Base-by-base conservation (phyloP, 2,797 vertebrate genomes). In the Epinephelus awoara region DNA sequence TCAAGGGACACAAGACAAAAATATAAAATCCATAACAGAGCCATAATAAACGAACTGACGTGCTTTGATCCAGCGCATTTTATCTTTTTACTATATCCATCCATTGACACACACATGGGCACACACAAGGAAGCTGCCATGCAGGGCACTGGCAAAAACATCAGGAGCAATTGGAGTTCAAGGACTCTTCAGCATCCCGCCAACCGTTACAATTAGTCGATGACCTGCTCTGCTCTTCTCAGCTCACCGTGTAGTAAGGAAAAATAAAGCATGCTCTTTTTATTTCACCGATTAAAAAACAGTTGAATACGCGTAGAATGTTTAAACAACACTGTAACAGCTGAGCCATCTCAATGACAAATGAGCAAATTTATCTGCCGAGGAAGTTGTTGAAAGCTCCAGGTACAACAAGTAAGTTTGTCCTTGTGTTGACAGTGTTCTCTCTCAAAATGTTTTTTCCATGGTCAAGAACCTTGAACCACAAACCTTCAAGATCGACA, bases 381-480 rank as follows among this genome's bases (percentile, higher is more conserved):
- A n/a, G 5, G 27, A 29, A 27, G 38, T 5, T 44, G 17, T 9
- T 54, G 0, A 68, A 51, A 19, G 21, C 17, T 54, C 12, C 23
- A 38, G 25, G 25, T 2, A 27, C 13, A 59, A 66, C 18, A 44
- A 27, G 19, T 18, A 44, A 21, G 25, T 25, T 46, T 2, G 4
- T 65, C 29, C 9, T 47, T 59, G 17, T 27, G 18, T 25, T 50
- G 11, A 13, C 11, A 4, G 3, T 29, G 11, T 61, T 7, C 29
- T 67, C 62, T 6, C 3, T 3, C 17, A 42, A 51, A 23, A 18
- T 42, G 25, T 34, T 55, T 58, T 54, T 67, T 65, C 47, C 23
- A 54, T 64, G 57, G 47, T 64, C 72, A 85, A 70, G 8, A 47
- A 25, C 38, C 8, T 42, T 19, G 25, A 34, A 17, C 17, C 42